Percentiles rank a stretch among this genome's conserved stretches.
These are phyloP conservation scores for Chymomyza amoena DNA, from an alignment of 2,888 invertebrate species.

Conservation along the genomic window DNA sequence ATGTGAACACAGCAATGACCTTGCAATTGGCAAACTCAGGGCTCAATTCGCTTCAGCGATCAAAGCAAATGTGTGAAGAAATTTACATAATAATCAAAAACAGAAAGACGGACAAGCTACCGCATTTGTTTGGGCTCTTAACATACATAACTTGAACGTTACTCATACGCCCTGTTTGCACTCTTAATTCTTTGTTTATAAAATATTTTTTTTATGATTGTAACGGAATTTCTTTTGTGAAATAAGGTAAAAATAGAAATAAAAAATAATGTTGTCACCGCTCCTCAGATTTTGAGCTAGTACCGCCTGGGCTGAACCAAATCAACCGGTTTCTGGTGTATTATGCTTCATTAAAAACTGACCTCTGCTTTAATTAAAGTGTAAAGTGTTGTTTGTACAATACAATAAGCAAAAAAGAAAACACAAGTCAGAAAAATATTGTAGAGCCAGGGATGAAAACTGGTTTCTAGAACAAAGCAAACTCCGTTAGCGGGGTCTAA, in stretches of 20 bases:
- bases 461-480: background rate
- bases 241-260: slow-evolving; percentile 28
- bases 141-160: slow-evolving; percentile 21
- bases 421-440: slow-evolving; percentile 7
- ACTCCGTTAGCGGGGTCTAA: background rate
- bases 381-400: slow-evolving; percentile 7
- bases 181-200: slow-evolving; percentile 40
- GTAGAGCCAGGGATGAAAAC: background rate
- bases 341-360: slow-evolving; percentile 54
- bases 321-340: slow-evolving; percentile 53
- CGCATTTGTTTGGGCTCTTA: background rate
- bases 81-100: slow-evolving; percentile 56
- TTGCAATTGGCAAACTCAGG: slow-evolving; percentile 50
- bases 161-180: slow-evolving; percentile 35
- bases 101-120: background rate
- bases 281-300: slow-evolving; percentile 13
- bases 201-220: slow-evolving; percentile 44
- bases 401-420: slow-evolving; percentile 10
- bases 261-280: slow-evolving; percentile 30
- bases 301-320: slow-evolving; percentile 22
- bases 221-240: slow-evolving; percentile 64
- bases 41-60: slow-evolving; percentile 20
- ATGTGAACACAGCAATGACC: slow-evolving; percentile 64
- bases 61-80: slow-evolving; percentile 22
- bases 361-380: slow-evolving; percentile 54